Evolutionary conservation across 2,888 invertebrate genomes (phyloP), one percentile per base, ranked within the genome.

Genomic region (Mimachlamys varia): DNA sequence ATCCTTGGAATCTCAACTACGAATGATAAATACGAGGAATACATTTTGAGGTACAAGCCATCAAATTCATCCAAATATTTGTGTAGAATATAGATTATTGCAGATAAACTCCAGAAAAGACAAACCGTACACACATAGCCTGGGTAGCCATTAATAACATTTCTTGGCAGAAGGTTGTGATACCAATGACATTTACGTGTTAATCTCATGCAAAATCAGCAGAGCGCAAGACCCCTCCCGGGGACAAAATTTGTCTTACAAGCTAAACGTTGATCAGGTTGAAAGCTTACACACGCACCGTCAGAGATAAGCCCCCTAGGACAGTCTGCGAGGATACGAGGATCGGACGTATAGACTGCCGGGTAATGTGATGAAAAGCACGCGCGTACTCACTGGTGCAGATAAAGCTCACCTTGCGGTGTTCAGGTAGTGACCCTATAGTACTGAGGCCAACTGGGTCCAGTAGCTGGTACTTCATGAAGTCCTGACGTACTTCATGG

Each of bases 241-340:
- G 33, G 76, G 76, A 76, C 76, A 76, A 76, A 76, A 76, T 76
- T 76, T 76, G 76, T 76, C 76, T 76, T 76, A 76, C 76, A 76
- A 76, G 76, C 2, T 5, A 76, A 33, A 76, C 33, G 76, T 33
- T 22, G 76, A 76, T 76, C 76, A 76, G 33, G 5, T 76, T 76
- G 76, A 76, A 76, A 76, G 76, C 33, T 76, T 27, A 33, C 76
- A 76, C 76, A 27, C 33, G 13, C 76, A 10, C 33, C 76, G 7
- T 33, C 33, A 76, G 33, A 76, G 76, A 76, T 76, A 76, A 76
- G 12, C 3, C 7, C 76, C 76, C 33, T 33, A 22, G 76, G 76
- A 15, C 17, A 27, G 33, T 76, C 22, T 27, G 27, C 33, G 33
- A 33, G 33, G 27, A 76, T 76, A 33, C 33, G 33, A 76, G 76